phyloP scores from a whole-genome alignment of 2,888 invertebrate species.

The Machimus atricapillus region DNA sequence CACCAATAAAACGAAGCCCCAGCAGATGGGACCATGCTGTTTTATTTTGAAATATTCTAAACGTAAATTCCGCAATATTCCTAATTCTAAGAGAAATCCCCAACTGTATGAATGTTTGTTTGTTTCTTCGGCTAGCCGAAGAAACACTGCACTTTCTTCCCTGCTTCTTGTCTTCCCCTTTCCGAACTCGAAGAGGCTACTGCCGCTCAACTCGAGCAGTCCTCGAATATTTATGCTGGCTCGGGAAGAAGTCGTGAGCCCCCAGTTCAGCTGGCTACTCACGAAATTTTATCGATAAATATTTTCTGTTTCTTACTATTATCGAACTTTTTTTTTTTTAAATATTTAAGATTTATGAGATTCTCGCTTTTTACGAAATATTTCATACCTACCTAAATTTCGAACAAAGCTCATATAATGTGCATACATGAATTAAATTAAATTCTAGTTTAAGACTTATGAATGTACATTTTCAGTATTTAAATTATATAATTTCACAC shows the following conservation, averaged over 20 bases:
- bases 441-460: not conserved
- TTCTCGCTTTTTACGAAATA: not conserved
- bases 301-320: not conserved
- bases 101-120: not conserved
- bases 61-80: not conserved
- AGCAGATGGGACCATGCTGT: not conserved
- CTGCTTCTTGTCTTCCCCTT: not conserved
- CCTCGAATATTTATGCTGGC: not conserved
- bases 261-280: not conserved
- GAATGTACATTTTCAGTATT: not conserved
- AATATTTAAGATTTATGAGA: not conserved
- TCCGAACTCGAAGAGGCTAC: not conserved
- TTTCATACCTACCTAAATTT: not conserved
- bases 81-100: not conserved
- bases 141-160: not conserved
- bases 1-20: not conserved
- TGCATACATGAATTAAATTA: not conserved
- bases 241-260: constrained; percentile 8
- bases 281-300: constrained; percentile 10
- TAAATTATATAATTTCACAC: not conserved
- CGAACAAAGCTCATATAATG: too few species aligned
- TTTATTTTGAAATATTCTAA: not conserved
- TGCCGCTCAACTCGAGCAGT: not conserved
- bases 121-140: not conserved
- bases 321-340: not conserved